phyloP scores from a whole-genome alignment of 2,888 invertebrate genomes.

The Lepidochrysops patricia region DNA sequence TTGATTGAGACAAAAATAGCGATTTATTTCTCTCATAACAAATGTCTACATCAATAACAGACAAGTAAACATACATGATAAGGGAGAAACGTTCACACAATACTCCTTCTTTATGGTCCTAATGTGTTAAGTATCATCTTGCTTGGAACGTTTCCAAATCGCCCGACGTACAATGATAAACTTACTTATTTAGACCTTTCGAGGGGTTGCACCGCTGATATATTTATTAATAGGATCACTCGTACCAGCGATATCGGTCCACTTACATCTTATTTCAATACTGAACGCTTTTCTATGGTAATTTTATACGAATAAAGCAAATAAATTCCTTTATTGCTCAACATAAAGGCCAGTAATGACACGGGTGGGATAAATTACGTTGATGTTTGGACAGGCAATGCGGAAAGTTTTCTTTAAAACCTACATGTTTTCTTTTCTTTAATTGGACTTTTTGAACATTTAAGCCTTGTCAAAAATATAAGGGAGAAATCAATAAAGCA shows the following conservation, averaged over 20 bases:
- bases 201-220: neutral
- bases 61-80: conserved; percentile 4
- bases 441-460: too few relatives aligned
- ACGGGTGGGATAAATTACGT: neutral
- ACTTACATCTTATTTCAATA: conserved; percentile 4
- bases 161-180: conserved; percentile 8
- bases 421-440: neutral
- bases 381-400: neutral
- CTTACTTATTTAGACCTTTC: neutral
- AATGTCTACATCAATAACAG: neutral
- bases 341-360: neutral
- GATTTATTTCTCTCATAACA: neutral
- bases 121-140: conserved; percentile 11
- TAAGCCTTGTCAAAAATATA: too few relatives aligned
- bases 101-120: conserved; percentile 6
- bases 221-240: conserved; percentile 4
- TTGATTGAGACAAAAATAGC: neutral
- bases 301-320: conserved; percentile 1
- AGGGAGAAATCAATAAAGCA: too few relatives aligned
- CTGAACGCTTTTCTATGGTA: conserved; percentile 5
- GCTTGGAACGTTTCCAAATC: conserved; percentile 5
- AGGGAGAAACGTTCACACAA: neutral
- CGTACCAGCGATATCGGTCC: neutral
- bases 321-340: neutral
- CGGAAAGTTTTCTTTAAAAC: neutral